Base-by-base conservation (phyloP, 1,140 invertebrate species). In the Parapsyche elsis region DNA sequence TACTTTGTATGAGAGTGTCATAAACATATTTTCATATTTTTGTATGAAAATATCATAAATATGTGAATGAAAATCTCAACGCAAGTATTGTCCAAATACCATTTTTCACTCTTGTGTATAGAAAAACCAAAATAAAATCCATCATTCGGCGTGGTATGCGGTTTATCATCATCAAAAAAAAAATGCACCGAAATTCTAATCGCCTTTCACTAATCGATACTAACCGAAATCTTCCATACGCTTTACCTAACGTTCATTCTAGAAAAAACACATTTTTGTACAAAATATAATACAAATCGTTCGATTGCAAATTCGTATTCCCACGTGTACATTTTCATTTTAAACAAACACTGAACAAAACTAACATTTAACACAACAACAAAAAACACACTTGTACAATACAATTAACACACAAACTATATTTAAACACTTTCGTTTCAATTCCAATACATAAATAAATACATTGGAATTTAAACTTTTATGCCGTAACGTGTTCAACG, bases 171-270 rank as follows among this genome's bases (percentile, higher is more conserved):
- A 21, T 16, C 19, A 16, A 4, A 21, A 57, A 57, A 4, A 57
- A 57, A 21, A 16, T 57, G 19, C 14, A 57, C 10, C 19, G 53
- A 57, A 57, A 4, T 21, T 16, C 53, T 57, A 57, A 57, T 57
- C 53, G 19, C 14, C 10, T 57, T 21, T 16, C 53, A 10, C 53
- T 57, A 57, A 38, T 38, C 30, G 30, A 38, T 38, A 38, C 30
- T 38, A 38, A 38, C 30, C 30, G 7, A 38, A 38, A 38, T 38
- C 1, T 38, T 38, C 7, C 30, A 38, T 38, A 38, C 30, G 30
- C 30, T 38, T 38, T 38, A 4, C 30, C 7, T 38, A 38, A 38
- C 30, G 30, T 38, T 38, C 30, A 71, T 84, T 86, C 83, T 84
- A 83, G 80, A 81, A 57, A 57, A 57, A 57, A 57, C 1, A 38